phyloP scores from a whole-genome alignment of 2,113 vertebrate species.

The Camelus bactrianus region DNA sequence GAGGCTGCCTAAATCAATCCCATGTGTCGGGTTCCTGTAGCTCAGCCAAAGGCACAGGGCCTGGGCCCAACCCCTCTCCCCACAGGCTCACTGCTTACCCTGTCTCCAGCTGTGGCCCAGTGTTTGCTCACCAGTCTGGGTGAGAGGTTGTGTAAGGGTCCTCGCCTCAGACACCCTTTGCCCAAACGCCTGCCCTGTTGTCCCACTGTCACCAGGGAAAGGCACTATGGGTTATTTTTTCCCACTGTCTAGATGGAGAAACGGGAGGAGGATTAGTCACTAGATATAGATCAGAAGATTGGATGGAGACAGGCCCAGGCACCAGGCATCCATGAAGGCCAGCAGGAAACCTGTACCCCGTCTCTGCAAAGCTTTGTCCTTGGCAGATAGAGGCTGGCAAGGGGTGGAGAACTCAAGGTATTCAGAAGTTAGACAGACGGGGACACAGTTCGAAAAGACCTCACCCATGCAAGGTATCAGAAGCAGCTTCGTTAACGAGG shows the following conservation, averaged over 20 bases:
- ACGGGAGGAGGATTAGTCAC: background rate
- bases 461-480: background rate
- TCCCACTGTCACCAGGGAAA: background rate
- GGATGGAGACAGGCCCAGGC: background rate
- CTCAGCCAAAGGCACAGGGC: background rate
- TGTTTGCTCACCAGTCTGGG: background rate
- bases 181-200: background rate
- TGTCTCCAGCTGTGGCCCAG: background rate
- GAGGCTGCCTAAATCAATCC: background rate
- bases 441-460: background rate
- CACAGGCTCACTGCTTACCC: background rate
- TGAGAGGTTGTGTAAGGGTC: background rate
- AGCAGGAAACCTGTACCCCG: background rate
- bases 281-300: background rate
- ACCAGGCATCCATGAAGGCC: background rate
- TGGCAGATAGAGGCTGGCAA: background rate
- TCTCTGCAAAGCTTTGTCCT: background rate
- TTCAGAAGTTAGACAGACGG: background rate
- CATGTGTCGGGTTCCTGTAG: background rate
- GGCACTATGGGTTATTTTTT: background rate
- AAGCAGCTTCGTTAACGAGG: accelerated
- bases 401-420: background rate
- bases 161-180: background rate
- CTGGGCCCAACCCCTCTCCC: background rate
- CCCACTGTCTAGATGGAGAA: background rate